Percentiles rank a stretch among this genome's conserved stretches.
These are phyloP conservation scores for Telenomus remus DNA, from an alignment of 1,140 invertebrate species.

Conservation along the genomic window DNA sequence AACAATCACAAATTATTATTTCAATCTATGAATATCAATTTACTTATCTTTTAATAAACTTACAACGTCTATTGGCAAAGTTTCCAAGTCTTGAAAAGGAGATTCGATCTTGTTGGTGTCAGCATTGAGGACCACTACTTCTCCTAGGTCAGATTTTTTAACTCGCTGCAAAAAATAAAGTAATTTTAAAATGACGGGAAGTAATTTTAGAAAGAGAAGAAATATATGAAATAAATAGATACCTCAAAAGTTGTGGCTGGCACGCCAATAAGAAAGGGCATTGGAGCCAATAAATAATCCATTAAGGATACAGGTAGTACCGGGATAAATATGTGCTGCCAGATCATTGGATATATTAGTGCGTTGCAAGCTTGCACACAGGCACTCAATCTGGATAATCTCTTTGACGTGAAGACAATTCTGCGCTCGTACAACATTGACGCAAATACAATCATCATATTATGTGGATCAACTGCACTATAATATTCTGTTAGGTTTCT, in stretches of 20 bases:
- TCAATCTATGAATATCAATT: not conserved
- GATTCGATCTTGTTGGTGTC: conserved; percentile 89
- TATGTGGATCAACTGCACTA: conserved; percentile 91
- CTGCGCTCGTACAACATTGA: conserved; percentile 94
- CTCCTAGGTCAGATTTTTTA: conserved; percentile 86
- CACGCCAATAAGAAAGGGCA: conserved; percentile 97
- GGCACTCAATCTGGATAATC: conserved; percentile 89
- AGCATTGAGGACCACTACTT: conserved; percentile 93
- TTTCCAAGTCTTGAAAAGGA: conserved; percentile 91
- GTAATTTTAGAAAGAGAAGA: not conserved
- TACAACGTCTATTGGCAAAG: conserved; percentile 88
- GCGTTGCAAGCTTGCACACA: conserved; percentile 96
- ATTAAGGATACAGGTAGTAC: conserved; percentile 90
- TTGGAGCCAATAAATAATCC: conserved; percentile 93
- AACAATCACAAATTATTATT: no score
- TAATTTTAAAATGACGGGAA: conserved; percentile 62
- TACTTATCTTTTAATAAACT: conserved; percentile 37
- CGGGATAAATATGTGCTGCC: conserved; percentile 98
- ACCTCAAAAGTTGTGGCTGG: conserved; percentile 88
- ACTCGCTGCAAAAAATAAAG: no score
- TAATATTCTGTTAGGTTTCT: conserved; percentile 97
- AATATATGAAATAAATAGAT: conserved; percentile 49
- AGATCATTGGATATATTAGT: conserved; percentile 96
- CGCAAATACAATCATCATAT: conserved; percentile 96
- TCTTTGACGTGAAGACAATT: conserved; percentile 92